Percentiles rank a stretch among this genome's conserved stretches.
Evolutionary conservation across 2,113 vertebrate species (phyloP).

Genomic region (Paramormyrops kingsleyae): DNA sequence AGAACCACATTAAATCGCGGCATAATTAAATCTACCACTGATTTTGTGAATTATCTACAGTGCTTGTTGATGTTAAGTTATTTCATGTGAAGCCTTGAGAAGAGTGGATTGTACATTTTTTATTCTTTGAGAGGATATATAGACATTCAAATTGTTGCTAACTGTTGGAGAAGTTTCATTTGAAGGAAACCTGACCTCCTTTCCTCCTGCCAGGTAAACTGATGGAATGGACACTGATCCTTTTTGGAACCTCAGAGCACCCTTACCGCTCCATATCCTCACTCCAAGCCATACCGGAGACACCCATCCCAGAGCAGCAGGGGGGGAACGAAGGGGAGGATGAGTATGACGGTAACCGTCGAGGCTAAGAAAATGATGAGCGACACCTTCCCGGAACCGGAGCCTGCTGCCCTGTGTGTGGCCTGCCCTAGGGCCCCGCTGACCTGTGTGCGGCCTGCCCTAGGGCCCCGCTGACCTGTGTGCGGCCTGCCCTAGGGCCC

Average conservation of each 20-base stretch:
- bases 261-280: slow-evolving; percentile 51
- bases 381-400: background rate
- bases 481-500: background rate
- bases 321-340: slow-evolving; percentile 55
- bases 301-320: slow-evolving; percentile 42
- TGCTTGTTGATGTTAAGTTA: background rate
- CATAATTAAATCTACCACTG: background rate
- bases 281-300: slow-evolving; percentile 56
- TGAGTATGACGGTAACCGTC: slow-evolving; percentile 69
- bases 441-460: background rate
- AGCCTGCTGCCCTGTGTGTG: background rate
- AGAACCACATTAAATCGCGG: background rate
- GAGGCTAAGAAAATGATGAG: background rate
- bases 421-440: slow-evolving; percentile 65
- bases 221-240: slow-evolving; percentile 80
- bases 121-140: background rate
- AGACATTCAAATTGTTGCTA: background rate
- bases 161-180: background rate
- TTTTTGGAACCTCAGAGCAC: slow-evolving; percentile 74
- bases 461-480: background rate
- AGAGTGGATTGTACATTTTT: background rate
- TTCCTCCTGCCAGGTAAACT: slow-evolving; percentile 68
- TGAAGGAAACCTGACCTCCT: background rate
- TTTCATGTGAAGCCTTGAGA: background rate
- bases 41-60: background rate